These are phyloP conservation scores for Chaetodon trifasciatus DNA, from an alignment of 2,797 vertebrate species.

Conservation along the genomic window DNA sequence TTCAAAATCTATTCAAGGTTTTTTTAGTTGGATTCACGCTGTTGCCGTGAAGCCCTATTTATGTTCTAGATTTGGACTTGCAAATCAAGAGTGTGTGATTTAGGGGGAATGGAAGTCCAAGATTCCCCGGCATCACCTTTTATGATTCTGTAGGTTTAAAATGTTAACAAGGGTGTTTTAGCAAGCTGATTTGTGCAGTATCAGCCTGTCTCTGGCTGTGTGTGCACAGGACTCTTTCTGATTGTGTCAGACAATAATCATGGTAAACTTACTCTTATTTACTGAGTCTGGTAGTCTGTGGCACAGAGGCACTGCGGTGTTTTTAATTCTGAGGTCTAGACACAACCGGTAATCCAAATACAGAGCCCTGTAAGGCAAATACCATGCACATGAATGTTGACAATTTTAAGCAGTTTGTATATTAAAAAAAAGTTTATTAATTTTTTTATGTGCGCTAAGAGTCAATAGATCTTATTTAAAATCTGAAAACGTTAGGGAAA, in stretches of 20 bases:
- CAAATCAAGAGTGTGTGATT: constrained; percentile 84
- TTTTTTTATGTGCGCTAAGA: background rate
- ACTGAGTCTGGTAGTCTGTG: constrained; percentile 13
- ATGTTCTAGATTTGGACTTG: constrained; percentile 85
- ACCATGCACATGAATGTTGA: background rate
- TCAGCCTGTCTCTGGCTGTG: constrained; percentile 55
- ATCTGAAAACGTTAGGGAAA: background rate
- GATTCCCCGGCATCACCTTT: constrained; percentile 82
- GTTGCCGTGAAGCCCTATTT: constrained; percentile 84
- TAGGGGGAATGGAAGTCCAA: constrained; percentile 76
- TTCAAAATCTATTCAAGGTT: constrained; percentile 90
- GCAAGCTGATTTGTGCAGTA: constrained; percentile 80
- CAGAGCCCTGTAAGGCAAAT: background rate
- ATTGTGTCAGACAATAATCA: constrained; percentile 59
- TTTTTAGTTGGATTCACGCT: constrained; percentile 85
- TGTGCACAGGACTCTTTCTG: constrained; percentile 24
- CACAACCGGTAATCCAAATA: constrained; percentile 5
- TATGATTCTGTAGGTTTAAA: constrained; percentile 84
- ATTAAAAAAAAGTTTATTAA: background rate
- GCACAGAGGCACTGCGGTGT: background rate
- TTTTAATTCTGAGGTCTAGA: constrained; percentile 56
- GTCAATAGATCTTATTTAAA: background rate
- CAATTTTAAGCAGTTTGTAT: background rate
- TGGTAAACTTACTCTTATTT: constrained; percentile 53
- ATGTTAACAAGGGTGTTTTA: constrained; percentile 87